Base-by-base conservation (phyloP, 2,888 invertebrate species). In the Actias luna region DNA sequence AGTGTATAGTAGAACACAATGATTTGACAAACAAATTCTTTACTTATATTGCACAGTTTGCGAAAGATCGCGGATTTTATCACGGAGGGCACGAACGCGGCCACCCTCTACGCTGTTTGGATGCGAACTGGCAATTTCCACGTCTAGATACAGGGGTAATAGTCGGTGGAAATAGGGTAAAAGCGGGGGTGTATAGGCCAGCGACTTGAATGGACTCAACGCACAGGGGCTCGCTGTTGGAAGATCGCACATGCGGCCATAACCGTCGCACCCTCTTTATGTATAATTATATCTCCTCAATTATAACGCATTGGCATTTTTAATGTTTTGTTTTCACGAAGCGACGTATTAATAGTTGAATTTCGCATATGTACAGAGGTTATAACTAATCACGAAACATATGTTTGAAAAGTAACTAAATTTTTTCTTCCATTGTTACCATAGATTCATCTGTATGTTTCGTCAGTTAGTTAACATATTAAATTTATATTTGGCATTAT, bases 21-120 rank as follows among this genome's bases (percentile, higher is more conserved):
- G 22, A 73, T 69, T 55, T 64, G 65, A 75, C 80, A 80, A 83
- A 80, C 76, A 77, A 79, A 77, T 70, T 78, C 78, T 79, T 77
- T n/a, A 69, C 60, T 69, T 74, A 78, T 85, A 87, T 88, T 89
- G 87, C 88, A 89, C 88, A n/a, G n/a, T 87, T 85, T 78, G 73
- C 69, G 71, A 78, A 79, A 85, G 84, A 86, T 88, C 89, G 89
- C 86, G 85, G 70, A 67, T 65, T 72, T 77, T 74, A 75, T 67
- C 60, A 61, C 58, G 64, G 61, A 58, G 63, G 68, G 64, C 70
- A 70, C 69, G 67, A 70, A 14, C 67, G 72, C 85, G 77, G 64
- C 70, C 77, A 69, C 67, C 76, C 74, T 65, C 68, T 63, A 42
- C 74, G 77, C 72, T 76, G 72, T 74, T 71, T 66, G 63, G 71